phyloP scores from a whole-genome alignment of 1,140 invertebrate genomes.

The Diorhabda carinulata region DNA sequence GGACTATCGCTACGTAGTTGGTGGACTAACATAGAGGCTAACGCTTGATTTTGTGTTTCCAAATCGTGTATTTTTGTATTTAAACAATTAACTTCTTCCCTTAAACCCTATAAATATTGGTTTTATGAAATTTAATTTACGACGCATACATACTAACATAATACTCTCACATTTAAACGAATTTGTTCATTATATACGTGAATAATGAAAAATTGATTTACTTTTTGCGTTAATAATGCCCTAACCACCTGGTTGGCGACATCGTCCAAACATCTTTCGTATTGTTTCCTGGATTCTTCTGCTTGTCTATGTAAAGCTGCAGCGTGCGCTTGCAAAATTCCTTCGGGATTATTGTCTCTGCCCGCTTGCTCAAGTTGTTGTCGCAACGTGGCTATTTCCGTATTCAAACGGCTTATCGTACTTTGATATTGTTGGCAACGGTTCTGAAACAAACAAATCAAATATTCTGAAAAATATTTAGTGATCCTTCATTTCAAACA shows the following conservation, averaged over 20 bases:
- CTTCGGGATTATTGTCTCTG: slow-evolving; percentile 54
- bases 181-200: too few species aligned
- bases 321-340: slow-evolving; percentile 52
- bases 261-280: slow-evolving; percentile 73
- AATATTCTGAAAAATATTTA: not conserved
- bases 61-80: slow-evolving; percentile 63
- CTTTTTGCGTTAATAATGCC: slow-evolving; percentile 79
- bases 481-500: too few species aligned
- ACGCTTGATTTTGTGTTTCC: slow-evolving; percentile 62
- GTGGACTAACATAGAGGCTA: slow-evolving; percentile 62
- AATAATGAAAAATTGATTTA: slow-evolving; percentile 39
- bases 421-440: slow-evolving; percentile 70
- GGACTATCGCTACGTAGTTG: slow-evolving; percentile 54
- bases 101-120: slow-evolving; percentile 52
- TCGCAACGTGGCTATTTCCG: slow-evolving; percentile 71
- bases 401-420: slow-evolving; percentile 64
- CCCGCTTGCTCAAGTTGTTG: slow-evolving; percentile 60
- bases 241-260: slow-evolving; percentile 77
- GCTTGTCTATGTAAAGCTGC: slow-evolving; percentile 51
- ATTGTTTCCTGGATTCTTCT: slow-evolving; percentile 65
- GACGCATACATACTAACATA: too few species aligned
- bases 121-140: not conserved
- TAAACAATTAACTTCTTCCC: slow-evolving; percentile 63
- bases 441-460: slow-evolving; percentile 52
- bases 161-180: too few species aligned